phyloP scores from a whole-genome alignment of 1,140 invertebrate genomes.

The Dendroctonus ponderosae region DNA sequence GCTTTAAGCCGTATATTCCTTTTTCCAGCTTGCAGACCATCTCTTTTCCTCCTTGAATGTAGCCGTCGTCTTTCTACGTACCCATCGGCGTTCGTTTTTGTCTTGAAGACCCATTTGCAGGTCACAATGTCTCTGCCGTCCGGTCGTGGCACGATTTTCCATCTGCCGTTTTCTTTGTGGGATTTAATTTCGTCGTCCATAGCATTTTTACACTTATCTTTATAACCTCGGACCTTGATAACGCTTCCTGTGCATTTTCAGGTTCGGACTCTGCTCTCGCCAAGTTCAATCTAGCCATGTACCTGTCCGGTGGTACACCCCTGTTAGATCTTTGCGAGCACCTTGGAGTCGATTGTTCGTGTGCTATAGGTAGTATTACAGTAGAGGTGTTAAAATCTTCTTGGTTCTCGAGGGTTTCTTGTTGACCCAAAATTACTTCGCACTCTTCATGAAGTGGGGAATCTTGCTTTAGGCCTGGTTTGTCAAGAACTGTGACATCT shows the following conservation, averaged over 20 bases:
- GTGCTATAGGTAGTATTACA: no score
- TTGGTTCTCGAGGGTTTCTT: no score
- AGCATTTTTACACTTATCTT: slow-evolving; percentile 15
- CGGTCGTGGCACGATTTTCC: slow-evolving; percentile 4
- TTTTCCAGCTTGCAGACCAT: slow-evolving; percentile 42
- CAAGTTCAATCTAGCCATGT: neutral
- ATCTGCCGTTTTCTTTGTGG: slow-evolving; percentile 14
- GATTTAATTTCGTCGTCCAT: slow-evolving; percentile 22
- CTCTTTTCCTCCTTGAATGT: slow-evolving; percentile 12
- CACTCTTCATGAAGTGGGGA: slow-evolving; percentile 1
- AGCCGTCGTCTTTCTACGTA: slow-evolving; percentile 9
- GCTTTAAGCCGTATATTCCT: slow-evolving; percentile 43
- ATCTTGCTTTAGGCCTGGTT: neutral
- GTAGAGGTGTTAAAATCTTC: no score
- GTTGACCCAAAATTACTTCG: no score
- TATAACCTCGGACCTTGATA: slow-evolving; percentile 1
- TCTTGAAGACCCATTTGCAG: slow-evolving; percentile 14
- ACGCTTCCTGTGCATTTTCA: slow-evolving; percentile 1
- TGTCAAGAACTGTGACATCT: slow-evolving; percentile 2
- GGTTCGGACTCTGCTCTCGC: slow-evolving; percentile 5
- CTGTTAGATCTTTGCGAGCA: slow-evolving; percentile 1
- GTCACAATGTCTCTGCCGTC: neutral
- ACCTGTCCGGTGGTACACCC: slow-evolving; percentile 2
- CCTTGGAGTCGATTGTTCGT: neutral
- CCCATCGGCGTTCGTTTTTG: neutral